A percentile compares a stretch with the other conserved stretches of the same genome.
These are phyloP conservation scores for Lates japonicus DNA, from an alignment of 2,797 vertebrate species.

Conservation along the genomic window DNA sequence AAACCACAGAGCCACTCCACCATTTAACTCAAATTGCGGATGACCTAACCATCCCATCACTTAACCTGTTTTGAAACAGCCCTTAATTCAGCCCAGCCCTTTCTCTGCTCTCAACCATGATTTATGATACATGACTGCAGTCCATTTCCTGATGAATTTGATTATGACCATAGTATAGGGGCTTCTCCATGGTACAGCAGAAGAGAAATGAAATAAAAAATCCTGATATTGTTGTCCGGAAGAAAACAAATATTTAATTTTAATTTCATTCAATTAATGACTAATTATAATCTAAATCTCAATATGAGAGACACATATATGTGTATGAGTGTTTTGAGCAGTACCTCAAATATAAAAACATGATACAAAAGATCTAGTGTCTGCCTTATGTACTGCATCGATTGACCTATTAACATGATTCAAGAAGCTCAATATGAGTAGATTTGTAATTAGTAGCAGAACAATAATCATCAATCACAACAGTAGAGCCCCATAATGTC, in stretches of 20 bases:
- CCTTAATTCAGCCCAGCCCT: constrained; percentile 65
- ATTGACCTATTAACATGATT: constrained; percentile 11
- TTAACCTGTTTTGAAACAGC: constrained; percentile 75
- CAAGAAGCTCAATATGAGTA: background rate
- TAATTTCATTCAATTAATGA: background rate
- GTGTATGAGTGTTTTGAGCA: background rate
- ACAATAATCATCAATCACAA: constrained; percentile 75
- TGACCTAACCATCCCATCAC: constrained; percentile 77
- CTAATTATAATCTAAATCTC: background rate
- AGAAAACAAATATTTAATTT: background rate
- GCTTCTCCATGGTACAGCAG: constrained; percentile 18
- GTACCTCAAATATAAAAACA: constrained; percentile 2
- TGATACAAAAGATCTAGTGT: background rate
- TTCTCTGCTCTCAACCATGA: constrained; percentile 74
- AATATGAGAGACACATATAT: background rate
- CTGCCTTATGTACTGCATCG: background rate
- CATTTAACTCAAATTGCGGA: constrained; percentile 60
- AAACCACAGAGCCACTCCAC: constrained; percentile 50
- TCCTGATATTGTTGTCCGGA: background rate
- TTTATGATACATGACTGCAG: constrained; percentile 74
- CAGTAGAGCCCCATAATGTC: constrained; percentile 46
- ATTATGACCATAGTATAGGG: constrained; percentile 59
- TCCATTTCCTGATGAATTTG: constrained; percentile 74
- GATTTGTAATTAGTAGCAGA: constrained; percentile 54
- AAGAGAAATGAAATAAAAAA: background rate